Conservation (phyloP, 2,888 invertebrate genomes). For the Caenorhabditis plicata region DNA sequence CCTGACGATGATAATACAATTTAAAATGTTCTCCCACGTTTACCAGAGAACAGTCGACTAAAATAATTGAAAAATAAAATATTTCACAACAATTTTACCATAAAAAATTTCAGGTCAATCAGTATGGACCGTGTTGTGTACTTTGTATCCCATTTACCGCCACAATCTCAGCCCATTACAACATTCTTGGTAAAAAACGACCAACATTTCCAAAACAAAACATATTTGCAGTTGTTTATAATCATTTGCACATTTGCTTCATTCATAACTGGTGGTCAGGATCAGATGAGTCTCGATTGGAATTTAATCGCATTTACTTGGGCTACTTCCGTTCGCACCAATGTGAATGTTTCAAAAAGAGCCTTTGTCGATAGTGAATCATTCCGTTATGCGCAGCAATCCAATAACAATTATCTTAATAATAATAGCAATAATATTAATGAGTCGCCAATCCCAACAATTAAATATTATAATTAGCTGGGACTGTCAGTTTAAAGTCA, state of each 20-base stretch:
- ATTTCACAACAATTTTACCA: neutral
- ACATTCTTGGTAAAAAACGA: constrained; percentile 17
- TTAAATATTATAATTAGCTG: too few species aligned
- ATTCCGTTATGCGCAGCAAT: constrained; percentile 49
- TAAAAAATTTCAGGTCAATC: constrained; percentile 11
- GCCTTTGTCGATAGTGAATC: constrained; percentile 42
- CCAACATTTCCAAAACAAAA: neutral
- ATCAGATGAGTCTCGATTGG: constrained; percentile 54
- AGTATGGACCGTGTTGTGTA: constrained; percentile 28
- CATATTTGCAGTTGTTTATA: constrained; percentile 24
- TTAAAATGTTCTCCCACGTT: too few species aligned
- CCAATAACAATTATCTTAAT: constrained; percentile 25
- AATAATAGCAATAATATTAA: too few species aligned
- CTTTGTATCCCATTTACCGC: constrained; percentile 25
- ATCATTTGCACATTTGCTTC: constrained; percentile 32
- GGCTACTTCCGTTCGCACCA: constrained; percentile 29
- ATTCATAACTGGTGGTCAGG: constrained; percentile 44
- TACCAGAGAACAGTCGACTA: too few species aligned
- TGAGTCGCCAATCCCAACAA: too few species aligned
- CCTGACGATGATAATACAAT: too few species aligned
- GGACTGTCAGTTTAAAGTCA: too few species aligned
- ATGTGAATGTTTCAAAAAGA: constrained; percentile 26
- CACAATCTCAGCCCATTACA: constrained; percentile 30
- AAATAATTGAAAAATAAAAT: neutral
- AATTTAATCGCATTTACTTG: constrained; percentile 50